Evolutionary conservation across 1,140 invertebrate genomes (phyloP), one percentile per base, ranked within the genome.

Genomic region (Nasonia longicornis): DNA sequence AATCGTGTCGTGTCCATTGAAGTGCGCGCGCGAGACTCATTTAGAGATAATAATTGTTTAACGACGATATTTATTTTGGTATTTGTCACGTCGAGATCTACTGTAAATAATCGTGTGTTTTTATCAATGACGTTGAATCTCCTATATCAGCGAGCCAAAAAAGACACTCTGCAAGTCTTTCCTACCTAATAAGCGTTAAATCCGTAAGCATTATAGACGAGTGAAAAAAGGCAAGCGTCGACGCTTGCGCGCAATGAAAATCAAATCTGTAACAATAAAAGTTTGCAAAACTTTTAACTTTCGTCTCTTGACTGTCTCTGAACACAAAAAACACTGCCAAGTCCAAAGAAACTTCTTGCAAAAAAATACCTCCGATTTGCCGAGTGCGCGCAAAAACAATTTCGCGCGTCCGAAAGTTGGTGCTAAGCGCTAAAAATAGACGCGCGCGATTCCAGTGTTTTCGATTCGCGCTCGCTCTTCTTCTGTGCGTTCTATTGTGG

Each of bases 351-450:
- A 58, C 3, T 58, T 58, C 52, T 58, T 20, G 52, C 52, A 58
- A 58, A 58, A n/a, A 58, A 58, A 58, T n/a, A n/a, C 14, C 14
- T 8, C 16, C 52, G 52, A n/a, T 1, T 58, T 58, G 16, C 45
- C 14, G 12, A 16, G 45, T 48, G 14, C 12, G 3, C 11, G 45
- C 45, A 52, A 52, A 52, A 52, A 52, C 16, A 52, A 2, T 14
- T 52, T 52, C 12, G 48, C 48, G 12, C 12, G 16, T 52, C 48
- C 4, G 58, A 42, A 48, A 75, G 69, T 80, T 31, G 29, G 20
- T 69, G 79, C 72, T 80, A 16, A 69, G 42, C 63, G 42, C 63
- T 80, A 75, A 80, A 75, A 80, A 75, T 80, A 80, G 38, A 35
- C 48, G 2, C 26, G 35, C 7, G 35, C 22, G 16, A 58, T 72